Base-by-base conservation (phyloP, 2,797 vertebrate genomes). In the Tenualosa thibaudeaui region DNA sequence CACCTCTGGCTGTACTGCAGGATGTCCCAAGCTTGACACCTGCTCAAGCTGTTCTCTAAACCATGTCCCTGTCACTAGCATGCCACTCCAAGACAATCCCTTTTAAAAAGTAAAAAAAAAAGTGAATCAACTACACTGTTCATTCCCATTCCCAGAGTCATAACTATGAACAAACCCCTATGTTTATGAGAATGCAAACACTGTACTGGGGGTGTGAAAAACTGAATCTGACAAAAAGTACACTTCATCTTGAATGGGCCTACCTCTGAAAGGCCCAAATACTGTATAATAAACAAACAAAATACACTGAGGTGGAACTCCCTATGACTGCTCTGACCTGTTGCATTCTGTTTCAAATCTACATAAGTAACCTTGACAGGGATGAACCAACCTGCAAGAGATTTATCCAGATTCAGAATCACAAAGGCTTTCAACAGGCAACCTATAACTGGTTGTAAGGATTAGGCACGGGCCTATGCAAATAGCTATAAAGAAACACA, bases 351-450 rank as follows among this genome's bases (percentile, higher is more conserved):
- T 71, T 71, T 37, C 0, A 65, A 31, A 31, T 71, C 62, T 71
- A 71, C 65, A 71, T 17, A 71, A 15, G 26, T 71, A 40, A 71
- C 65, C 65, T 71, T 71, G 31, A 40, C 65, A 68, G 65, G 65
- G 65, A 71, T 71, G 65, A 71, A 37, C 65, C 26, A 71, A 71
- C 10, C 65, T 17, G 65, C 65, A 71, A 6, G 26, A 26, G 26
- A 31, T 71, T 71, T 71, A 71, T 40, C 6, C 65, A 71, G 26
- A 15, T 5, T 40, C 12, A 17, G 26, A 37, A 12, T 65, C n/a
- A 26, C 62, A 26, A n/a, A 9, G 6, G 24, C 62, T 26, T 71
- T 37, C 31, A 37, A 31, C 13, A 71, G 26, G 26, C 65, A 37
- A 31, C 26, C 65, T 71, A 62, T 24, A 62, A 62, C 58, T 9